Evolutionary conservation across 2,113 vertebrate species (phyloP).

Genomic region (Pycnonotus jocosus): DNA sequence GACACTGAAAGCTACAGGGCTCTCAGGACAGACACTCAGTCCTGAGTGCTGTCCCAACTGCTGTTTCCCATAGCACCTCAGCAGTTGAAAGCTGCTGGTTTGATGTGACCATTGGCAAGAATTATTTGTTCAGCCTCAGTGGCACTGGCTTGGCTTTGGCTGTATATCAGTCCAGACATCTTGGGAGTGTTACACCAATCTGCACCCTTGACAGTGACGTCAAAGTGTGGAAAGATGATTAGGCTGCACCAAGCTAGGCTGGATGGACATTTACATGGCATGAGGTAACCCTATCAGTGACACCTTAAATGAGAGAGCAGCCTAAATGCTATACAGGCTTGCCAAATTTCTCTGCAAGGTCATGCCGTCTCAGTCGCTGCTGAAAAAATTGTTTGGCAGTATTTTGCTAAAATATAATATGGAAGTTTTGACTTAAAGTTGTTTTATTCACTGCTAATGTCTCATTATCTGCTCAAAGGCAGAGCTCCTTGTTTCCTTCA

Average conservation of each 20-base stretch:
- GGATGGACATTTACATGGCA: background rate
- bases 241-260: background rate
- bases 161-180: background rate
- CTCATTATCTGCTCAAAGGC: background rate
- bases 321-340: accelerated
- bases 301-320: background rate
- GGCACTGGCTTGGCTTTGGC: background rate
- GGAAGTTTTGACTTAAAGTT: background rate
- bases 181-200: background rate
- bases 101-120: background rate
- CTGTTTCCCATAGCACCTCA: background rate
- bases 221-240: background rate
- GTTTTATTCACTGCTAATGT: background rate
- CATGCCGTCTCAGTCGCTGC: background rate
- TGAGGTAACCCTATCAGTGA: background rate
- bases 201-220: background rate
- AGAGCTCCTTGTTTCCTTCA: conserved; percentile 12
- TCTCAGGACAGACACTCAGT: background rate
- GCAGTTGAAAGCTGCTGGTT: background rate
- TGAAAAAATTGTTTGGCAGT: background rate
- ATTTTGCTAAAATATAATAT: background rate
- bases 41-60: too few species aligned
- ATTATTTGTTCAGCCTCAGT: background rate
- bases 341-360: background rate
- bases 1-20: background rate